Conservation (phyloP, 2,113 vertebrate species). For the Neodontobutis hainanensis region DNA sequence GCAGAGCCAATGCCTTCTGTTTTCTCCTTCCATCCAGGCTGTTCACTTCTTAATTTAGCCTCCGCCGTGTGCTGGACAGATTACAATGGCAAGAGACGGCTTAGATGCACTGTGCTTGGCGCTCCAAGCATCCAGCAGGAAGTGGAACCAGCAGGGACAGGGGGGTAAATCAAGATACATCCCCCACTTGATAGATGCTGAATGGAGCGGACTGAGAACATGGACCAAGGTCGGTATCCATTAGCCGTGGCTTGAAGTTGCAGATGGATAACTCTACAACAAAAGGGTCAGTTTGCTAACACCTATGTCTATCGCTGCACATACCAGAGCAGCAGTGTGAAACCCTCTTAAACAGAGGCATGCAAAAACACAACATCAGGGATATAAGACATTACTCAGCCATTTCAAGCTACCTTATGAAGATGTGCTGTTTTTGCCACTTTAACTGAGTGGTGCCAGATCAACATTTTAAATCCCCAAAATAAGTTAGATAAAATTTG, state of each 20-base stretch:
- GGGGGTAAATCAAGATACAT: conserved; percentile 75
- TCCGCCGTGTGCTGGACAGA: conserved; percentile 43
- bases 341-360: conserved; percentile 9
- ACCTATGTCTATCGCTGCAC: conserved; percentile 30
- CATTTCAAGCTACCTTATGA: neutral
- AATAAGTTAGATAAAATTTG: too few relatives aligned
- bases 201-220: conserved; percentile 68
- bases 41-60: conserved; percentile 58
- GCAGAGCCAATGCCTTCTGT: conserved; percentile 45
- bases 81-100: conserved; percentile 44
- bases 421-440: neutral
- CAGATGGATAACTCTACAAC: conserved; percentile 58
- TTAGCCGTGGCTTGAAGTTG: conserved; percentile 65
- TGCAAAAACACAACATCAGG: neutral
- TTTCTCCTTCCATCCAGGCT: conserved; percentile 37
- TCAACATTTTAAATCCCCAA: too few relatives aligned
- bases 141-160: conserved; percentile 37
- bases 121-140: conserved; percentile 40
- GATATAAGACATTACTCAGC: neutral
- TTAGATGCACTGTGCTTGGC: conserved; percentile 23
- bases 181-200: conserved; percentile 65
- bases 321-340: conserved; percentile 16
- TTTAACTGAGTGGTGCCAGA: neutral
- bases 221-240: conserved; percentile 65
- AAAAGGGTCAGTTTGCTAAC: conserved; percentile 33